Conservation (phyloP, 2,888 invertebrate genomes). For the Oscheius onirici region DNA sequence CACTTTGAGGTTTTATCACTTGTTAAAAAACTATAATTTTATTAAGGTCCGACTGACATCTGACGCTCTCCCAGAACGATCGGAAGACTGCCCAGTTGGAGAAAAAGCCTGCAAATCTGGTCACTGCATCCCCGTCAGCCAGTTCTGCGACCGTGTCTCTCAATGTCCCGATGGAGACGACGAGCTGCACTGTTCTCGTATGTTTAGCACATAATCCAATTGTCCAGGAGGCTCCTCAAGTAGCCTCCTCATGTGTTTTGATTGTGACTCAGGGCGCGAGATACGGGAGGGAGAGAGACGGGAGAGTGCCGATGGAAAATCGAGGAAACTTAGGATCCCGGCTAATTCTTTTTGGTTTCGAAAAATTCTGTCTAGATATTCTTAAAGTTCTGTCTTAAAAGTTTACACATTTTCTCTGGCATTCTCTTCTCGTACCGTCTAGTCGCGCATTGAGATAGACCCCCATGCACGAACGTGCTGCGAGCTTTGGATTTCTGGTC, state of each 20-base stretch:
- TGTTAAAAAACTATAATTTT: neutral
- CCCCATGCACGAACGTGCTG: too few species aligned
- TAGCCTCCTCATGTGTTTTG: conserved; percentile 16
- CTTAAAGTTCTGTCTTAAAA: too few species aligned
- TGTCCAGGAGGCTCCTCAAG: conserved; percentile 17
- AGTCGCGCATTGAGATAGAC: too few species aligned
- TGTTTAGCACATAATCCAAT: conserved; percentile 26
- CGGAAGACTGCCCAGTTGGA: conserved; percentile 56
- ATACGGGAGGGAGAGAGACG: neutral
- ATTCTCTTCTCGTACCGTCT: too few species aligned
- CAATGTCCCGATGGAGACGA: conserved; percentile 65
- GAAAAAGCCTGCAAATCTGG: conserved; percentile 61
- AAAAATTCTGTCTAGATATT: too few species aligned
- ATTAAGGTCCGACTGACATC: conserved; percentile 50
- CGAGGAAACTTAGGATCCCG: conserved; percentile 3
- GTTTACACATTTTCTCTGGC: too few species aligned
- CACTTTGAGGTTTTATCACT: conserved; percentile 41
- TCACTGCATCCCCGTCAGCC: conserved; percentile 56
- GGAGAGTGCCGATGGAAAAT: neutral
- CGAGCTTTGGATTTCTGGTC: too few species aligned
- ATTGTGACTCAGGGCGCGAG: conserved; percentile 21
- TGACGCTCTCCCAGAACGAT: conserved; percentile 42
- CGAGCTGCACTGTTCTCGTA: conserved; percentile 54
- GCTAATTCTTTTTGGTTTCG: neutral
- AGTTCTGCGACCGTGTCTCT: conserved; percentile 59